A percentile compares a stretch with the other conserved stretches of the same genome.
These are phyloP conservation scores for Ibidorhyncha struthersii DNA, from an alignment of 2,113 vertebrate genomes.

Conservation along the genomic window DNA sequence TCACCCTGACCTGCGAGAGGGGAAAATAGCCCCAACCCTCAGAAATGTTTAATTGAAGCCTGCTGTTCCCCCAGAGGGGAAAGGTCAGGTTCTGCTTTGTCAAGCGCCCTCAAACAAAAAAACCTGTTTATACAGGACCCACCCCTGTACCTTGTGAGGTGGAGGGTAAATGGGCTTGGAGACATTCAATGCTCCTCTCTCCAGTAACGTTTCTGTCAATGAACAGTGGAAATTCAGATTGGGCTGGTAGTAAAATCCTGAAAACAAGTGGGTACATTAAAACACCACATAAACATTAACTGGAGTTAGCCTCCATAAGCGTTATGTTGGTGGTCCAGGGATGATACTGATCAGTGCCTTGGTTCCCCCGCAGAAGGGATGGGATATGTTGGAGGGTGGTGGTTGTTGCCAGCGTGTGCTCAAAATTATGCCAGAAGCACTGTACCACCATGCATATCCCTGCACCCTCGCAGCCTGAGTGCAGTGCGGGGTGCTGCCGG, in stretches of 20 bases:
- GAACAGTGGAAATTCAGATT: neutral
- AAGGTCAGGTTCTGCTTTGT: constrained; percentile 49
- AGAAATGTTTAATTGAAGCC: constrained; percentile 38
- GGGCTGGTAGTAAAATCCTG: neutral
- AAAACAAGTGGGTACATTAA: neutral
- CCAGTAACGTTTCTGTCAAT: neutral
- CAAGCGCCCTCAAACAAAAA: constrained; percentile 6
- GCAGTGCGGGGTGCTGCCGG: accelerated
- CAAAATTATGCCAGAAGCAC: accelerated
- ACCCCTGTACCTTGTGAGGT: constrained; percentile 26
- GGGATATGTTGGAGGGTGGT: neutral
- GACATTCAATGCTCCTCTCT: neutral
- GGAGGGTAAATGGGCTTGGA: neutral
- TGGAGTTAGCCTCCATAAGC: neutral
- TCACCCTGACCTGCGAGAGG: neutral
- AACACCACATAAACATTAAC: neutral
- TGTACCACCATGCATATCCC: accelerated
- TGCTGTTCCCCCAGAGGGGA: constrained; percentile 14
- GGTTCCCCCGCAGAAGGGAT: neutral
- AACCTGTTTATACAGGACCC: constrained; percentile 44
- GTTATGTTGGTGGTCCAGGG: neutral
- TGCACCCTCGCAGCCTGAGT: accelerated
- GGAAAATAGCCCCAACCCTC: constrained; percentile 12
- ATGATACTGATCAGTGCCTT: neutral
- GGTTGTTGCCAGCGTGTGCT: neutral